phyloP scores from a whole-genome alignment of 2,797 vertebrate genomes.

The Rousettus madagascariensis region DNA sequence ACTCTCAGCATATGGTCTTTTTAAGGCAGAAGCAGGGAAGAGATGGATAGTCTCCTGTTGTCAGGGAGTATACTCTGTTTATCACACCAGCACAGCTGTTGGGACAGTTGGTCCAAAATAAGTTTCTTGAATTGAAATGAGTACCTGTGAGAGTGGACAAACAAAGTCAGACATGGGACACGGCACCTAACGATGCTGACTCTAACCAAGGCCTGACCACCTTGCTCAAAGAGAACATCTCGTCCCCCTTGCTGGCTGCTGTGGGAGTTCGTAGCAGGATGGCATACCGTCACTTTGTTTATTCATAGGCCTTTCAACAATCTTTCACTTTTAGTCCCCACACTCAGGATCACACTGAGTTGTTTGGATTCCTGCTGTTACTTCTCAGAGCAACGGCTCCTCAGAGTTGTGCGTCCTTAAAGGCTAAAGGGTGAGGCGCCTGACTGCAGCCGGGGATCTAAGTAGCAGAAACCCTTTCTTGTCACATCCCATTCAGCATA shows the following conservation, averaged over 20 bases:
- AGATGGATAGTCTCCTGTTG: too few species aligned
- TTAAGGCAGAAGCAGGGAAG: background rate
- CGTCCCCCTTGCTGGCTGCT: background rate
- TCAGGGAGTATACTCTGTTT: background rate
- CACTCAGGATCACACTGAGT: background rate
- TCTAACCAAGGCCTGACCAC: background rate
- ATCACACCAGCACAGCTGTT: background rate
- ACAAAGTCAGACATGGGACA: background rate
- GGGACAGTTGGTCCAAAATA: background rate
- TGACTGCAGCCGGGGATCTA: background rate
- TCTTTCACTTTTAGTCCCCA: background rate
- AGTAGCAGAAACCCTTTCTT: background rate
- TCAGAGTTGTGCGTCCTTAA: background rate
- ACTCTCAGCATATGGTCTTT: background rate
- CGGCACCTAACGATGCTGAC: background rate
- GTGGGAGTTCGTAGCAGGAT: background rate
- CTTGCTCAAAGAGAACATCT: background rate
- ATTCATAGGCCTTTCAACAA: background rate
- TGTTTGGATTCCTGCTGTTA: background rate
- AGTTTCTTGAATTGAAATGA: background rate
- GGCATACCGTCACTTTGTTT: too few species aligned
- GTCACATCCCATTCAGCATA: conserved; percentile 30
- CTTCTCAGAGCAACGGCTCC: background rate
- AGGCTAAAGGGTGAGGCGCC: background rate
- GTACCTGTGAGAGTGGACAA: background rate